Base-by-base conservation (phyloP, 2,888 invertebrate genomes). In the Cheilosia impressa region DNA sequence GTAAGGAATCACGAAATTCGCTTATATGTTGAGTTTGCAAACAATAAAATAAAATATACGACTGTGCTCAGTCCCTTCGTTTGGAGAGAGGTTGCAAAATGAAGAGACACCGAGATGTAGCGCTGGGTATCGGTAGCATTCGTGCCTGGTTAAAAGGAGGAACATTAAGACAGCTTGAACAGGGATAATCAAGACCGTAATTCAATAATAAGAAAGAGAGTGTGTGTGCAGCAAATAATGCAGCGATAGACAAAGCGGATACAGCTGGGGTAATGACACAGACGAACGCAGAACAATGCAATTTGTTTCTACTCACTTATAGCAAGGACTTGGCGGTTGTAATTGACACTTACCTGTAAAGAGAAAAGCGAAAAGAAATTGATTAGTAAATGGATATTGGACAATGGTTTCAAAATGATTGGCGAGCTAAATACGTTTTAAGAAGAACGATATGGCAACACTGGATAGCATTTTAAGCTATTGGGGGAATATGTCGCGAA, bases 271-370 rank as follows among this genome's bases (percentile, higher is more conserved):
- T 53, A 53, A 38, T 10, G 53, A 41, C 52, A 24, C 31, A 19
- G 38, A 50, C 24, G 45, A 31, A 19, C 17, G 9, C n/a, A 19
- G 31, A 45, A 22, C 10, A 58, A 43, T 47, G 41, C 27, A 41
- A 41, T n/a, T 62, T 60, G n/a, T 43, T 24, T 62, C 15, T 77
- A 83, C 78, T 83, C 62, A 83, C 82, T 72, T 66, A 19, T 19
- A 50, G 50, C 63, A 68, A 69, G 68, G 15, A 68, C 65, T 13
- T 38, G 38, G 38, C 13, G 13, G 38, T 38, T 38, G 38, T 13
- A 13, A 83, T 79, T 71, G 73, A 13, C 75, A 79, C 79, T 79
- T 79, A 79, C 79, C 83, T 79, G 79, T 13, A 84, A 84, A 45
- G 79, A 69, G 43, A 78, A 17, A 45, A 78, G 10, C 53, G 10